Conservation (phyloP, 2,113 vertebrate genomes). For the Climacteris rufus region DNA sequence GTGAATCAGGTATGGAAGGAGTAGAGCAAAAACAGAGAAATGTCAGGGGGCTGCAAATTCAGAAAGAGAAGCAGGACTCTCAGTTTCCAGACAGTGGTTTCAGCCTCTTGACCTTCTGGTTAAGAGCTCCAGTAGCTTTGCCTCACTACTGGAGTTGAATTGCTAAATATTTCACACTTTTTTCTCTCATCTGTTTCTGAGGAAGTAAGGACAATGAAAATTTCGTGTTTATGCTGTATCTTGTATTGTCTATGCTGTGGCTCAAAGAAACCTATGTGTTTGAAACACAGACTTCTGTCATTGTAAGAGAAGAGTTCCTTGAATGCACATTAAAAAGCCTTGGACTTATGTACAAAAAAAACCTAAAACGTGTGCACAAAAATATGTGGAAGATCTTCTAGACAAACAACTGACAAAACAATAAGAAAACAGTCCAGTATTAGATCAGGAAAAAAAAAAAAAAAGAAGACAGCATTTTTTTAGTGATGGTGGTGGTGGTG, state of each 20-base stretch:
- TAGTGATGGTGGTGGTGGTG: neutral
- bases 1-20: neutral
- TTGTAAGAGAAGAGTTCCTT: neutral
- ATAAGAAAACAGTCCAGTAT: neutral
- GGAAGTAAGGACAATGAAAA: neutral
- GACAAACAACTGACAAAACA: neutral
- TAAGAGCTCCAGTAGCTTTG: neutral
- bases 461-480: neutral
- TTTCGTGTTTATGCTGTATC: neutral
- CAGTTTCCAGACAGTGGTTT: neutral
- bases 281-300: neutral
- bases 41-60: neutral
- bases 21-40: neutral
- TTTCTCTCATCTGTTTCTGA: neutral
- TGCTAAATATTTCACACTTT: neutral
- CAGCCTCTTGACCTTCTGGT: neutral
- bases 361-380: neutral
- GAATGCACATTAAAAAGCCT: neutral
- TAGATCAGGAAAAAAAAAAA: neutral
- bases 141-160: neutral
- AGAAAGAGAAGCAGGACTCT: neutral
- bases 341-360: neutral
- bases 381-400: neutral
- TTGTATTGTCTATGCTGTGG: neutral
- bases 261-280: neutral